Evolutionary conservation across 2,797 vertebrate genomes (phyloP), one percentile per base, ranked within the genome.

Genomic region (Rousettus madagascariensis): DNA sequence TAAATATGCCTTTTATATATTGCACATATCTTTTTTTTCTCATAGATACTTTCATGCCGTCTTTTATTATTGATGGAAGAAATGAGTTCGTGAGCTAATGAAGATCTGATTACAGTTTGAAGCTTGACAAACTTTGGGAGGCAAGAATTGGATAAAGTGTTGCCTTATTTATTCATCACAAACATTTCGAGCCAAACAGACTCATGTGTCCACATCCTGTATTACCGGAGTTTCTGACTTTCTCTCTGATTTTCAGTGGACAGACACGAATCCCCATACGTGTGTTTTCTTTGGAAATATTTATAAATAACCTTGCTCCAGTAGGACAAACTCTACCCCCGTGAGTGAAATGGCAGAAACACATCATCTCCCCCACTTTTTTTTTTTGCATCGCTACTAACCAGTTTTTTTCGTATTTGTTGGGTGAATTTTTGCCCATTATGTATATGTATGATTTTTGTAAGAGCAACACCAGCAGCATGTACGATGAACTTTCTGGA

Each of bases 41-140:
- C 69, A 84, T 28, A 36, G 10, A 71, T 57, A n/a, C 8, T 79
- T 80, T 49, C 30, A 19, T 6, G 20, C 24, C 15, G 12, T 86
- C 13, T 71, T 74, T 49, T 80, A 46, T 5, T 46, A 6, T 63
- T 72, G 68, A 74, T 49, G 26, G 51, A 51, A 92, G 74, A 90
- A 88, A 86, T 5, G 9, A 92, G 12, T 43, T 82, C 16, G 1
- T 49, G 24, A 53, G 51, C 19, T 88, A 86, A 53, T 11, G 4
- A 77, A 87, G 33, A 92, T 86, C 63, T 43, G 20, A 92, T 82
- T 94, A 30, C 20, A 63, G 26, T 8, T 36, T 69, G 38, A 88
- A 68, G 72, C 26, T 89, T 85, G 63, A 65, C 79, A 87, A 1
- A 0, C 19, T 82, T 80, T 72, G 24, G 41, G 19, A 57, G 9